Base-by-base conservation (phyloP, 1,140 invertebrate genomes). In the Drosophila pseudoobscura region DNA sequence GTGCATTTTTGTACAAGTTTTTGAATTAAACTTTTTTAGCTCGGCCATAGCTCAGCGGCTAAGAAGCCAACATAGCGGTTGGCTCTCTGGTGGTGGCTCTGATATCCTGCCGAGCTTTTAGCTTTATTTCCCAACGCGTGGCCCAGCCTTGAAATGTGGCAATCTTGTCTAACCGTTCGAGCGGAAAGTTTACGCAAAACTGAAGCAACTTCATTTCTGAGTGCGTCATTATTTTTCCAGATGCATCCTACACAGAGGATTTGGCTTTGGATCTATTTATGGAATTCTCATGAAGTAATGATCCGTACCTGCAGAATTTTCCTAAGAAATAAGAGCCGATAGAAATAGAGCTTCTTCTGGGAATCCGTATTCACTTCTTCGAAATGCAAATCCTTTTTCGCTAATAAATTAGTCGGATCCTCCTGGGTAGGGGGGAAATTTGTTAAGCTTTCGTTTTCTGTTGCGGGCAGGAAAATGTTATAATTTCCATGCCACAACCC, bases 1-100 rank as follows among this genome's bases (percentile, higher is more conserved):
- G 89, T 82, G 80, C 78, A 90, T 90, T 90, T 90, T 90, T 90
- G 80, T 85, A 79, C 89, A 90, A 90, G 89, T 90, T 90, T 90
- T 90, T 90, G 84, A 90, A 90, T 90, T 90, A 90, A 90, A 90
- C 78, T 90, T 89, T 75, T 90, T 87, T 69, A 72, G 75, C 72
- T 77, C 60, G 80, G 70, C 85, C 72, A 66, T 80, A 79, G 75
- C 79, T 72, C 78, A 83, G 83, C 82, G 73, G 73, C 73, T 73
- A 58, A 35, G 63, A 56, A 35, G 47, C 31, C 44, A 26, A 69
- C 63, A 56, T 31, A 53, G 29, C 20, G 26, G 6, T 7, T 29
- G 29, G 29, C 51, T 39, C 51, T 39, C 9, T 22, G 29, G 6
- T 7, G 29, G 6, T 29, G 29, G 29, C 51, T 39, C 24, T 6